These are phyloP conservation scores for Thera obeliscata DNA, from an alignment of 2,888 invertebrate species.

Conservation along the genomic window DNA sequence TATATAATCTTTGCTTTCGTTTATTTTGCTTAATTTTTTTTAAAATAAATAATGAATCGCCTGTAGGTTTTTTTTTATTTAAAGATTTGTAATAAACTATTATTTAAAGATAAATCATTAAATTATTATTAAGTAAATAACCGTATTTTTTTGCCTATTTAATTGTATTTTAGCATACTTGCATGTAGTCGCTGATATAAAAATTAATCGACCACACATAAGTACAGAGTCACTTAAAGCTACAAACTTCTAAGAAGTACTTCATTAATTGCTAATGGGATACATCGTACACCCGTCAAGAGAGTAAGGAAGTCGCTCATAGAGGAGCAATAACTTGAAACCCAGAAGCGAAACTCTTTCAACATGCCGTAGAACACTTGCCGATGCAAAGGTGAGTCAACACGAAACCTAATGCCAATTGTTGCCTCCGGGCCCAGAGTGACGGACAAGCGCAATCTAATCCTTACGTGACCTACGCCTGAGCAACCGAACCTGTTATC, in stretches of 20 bases:
- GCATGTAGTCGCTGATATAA: no score
- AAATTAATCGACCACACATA: not conserved
- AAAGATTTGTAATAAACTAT: no score
- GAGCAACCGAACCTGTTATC: not conserved
- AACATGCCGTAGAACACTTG: not conserved
- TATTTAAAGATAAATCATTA: no score
- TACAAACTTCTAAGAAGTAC: not conserved
- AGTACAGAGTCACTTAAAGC: not conserved
- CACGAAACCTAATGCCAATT: not conserved
- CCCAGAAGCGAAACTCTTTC: not conserved
- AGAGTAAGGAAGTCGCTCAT: not conserved
- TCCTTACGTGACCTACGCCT: not conserved
- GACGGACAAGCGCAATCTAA: not conserved
- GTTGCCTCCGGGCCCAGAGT: not conserved
- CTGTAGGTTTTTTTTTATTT: no score
- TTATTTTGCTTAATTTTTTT: not conserved
- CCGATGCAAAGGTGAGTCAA: constrained; percentile 5
- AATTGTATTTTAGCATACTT: no score
- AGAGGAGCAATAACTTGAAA: not conserved
- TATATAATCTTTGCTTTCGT: not conserved
- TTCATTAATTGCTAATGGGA: not conserved
- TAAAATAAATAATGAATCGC: no score
- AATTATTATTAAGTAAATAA: no score
- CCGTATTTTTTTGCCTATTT: no score
- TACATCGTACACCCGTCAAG: not conserved